Conservation (phyloP, 2,888 invertebrate species). For the Erebia epiphron region DNA sequence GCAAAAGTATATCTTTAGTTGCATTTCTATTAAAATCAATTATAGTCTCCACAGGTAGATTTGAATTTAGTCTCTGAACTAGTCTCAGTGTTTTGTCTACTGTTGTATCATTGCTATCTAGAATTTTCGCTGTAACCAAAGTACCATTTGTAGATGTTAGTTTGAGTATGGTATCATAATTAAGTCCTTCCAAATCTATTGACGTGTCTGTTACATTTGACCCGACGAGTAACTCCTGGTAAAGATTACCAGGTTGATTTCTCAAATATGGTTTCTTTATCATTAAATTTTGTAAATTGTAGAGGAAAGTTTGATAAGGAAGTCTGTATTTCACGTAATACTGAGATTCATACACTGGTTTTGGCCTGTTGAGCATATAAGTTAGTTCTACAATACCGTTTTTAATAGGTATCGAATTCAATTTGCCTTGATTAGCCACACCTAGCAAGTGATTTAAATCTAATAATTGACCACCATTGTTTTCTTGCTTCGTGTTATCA, state of each 20-base stretch:
- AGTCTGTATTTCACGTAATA: slow-evolving; percentile 65
- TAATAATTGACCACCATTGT: slow-evolving; percentile 36
- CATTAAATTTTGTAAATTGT: slow-evolving; percentile 48
- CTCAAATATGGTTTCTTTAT: slow-evolving; percentile 49
- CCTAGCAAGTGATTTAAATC: slow-evolving; percentile 45
- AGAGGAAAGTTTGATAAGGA: slow-evolving; percentile 54
- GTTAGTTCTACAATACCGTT: slow-evolving; percentile 61
- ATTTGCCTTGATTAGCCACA: slow-evolving; percentile 53
- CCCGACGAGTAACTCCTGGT: slow-evolving; percentile 50
- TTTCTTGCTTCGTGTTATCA: slow-evolving; percentile 32
- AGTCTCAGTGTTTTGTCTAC: slow-evolving; percentile 46
- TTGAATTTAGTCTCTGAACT: slow-evolving; percentile 47
- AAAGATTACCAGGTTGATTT: slow-evolving; percentile 49
- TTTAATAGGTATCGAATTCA: slow-evolving; percentile 44
- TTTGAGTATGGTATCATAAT: slow-evolving; percentile 52
- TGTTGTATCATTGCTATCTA: slow-evolving; percentile 36
- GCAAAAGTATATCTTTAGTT: neutral
- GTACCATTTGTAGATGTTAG: slow-evolving; percentile 53
- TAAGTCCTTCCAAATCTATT: slow-evolving; percentile 50
- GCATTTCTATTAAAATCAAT: slow-evolving; percentile 15
- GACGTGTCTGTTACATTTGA: slow-evolving; percentile 45
- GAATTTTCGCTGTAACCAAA: slow-evolving; percentile 56
- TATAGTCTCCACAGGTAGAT: slow-evolving; percentile 38
- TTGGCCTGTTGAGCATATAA: slow-evolving; percentile 57
- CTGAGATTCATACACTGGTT: slow-evolving; percentile 55